phyloP scores from a whole-genome alignment of 2,113 vertebrate species.

The human (Homo sapiens) region DNA sequence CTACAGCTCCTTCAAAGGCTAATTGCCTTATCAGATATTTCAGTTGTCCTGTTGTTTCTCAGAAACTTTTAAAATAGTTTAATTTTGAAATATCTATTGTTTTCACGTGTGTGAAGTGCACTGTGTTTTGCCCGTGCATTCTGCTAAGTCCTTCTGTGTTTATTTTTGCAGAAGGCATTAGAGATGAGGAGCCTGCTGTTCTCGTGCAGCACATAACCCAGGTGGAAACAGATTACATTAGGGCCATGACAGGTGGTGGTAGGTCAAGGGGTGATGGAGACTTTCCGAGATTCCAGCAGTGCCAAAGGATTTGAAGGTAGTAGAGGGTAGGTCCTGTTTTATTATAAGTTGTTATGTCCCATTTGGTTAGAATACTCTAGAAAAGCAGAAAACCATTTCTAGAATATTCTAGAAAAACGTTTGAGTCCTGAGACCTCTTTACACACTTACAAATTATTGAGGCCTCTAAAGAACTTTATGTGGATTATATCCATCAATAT shows the following conservation, averaged over 20 bases:
- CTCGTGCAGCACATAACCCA: not conserved
- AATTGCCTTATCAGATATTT: not conserved
- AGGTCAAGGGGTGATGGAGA: not conserved
- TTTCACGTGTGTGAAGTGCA: not conserved
- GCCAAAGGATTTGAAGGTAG: not conserved
- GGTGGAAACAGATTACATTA: not conserved
- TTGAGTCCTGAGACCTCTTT: not conserved
- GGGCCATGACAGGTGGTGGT: not conserved
- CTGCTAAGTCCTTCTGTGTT: not conserved
- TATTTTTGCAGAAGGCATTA: not conserved
- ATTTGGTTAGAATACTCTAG: constrained; percentile 9
- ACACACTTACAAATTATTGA: not conserved
- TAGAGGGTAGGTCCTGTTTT: not conserved
- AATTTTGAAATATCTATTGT: not conserved
- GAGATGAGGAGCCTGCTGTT: not conserved
- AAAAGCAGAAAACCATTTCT: not conserved
- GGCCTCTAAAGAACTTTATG: not conserved
- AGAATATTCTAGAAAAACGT: not conserved
- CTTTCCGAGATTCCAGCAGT: not conserved
- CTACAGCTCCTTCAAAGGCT: not conserved
- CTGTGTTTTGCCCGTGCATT: not conserved
- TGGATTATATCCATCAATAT: not conserved
- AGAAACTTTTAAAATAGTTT: not conserved
- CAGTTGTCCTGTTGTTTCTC: not conserved
- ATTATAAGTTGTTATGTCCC: not conserved